Evolutionary conservation across 2,113 vertebrate species (phyloP).

Genomic region (Lophotis ruficrista): DNA sequence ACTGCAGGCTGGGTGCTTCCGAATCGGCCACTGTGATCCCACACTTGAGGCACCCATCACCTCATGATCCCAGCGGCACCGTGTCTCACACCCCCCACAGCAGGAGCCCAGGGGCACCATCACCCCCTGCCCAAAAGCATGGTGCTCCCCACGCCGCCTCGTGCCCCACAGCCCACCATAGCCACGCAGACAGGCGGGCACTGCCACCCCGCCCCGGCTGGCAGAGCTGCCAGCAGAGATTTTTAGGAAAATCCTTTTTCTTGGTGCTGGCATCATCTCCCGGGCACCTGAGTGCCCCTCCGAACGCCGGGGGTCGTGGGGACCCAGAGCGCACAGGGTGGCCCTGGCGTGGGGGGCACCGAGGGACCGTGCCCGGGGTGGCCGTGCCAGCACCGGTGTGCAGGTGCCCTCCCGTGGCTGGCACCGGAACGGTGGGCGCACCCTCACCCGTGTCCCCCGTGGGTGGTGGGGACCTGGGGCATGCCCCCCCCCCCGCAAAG

Average conservation of each 20-base stretch:
- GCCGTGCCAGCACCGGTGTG: background rate
- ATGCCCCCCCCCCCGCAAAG: background rate
- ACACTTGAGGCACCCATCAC: background rate
- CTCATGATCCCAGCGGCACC: background rate
- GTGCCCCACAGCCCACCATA: fast-evolving
- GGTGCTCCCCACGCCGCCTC: background rate
- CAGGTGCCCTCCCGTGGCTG: background rate
- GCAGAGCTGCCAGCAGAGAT: background rate
- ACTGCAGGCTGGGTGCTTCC: background rate
- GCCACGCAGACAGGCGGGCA: background rate
- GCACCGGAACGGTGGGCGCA: background rate
- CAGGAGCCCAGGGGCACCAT: background rate
- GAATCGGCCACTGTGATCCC: fast-evolving
- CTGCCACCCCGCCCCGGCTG: background rate
- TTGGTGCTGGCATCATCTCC: background rate
- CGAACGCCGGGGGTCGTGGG: no score
- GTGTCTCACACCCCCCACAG: no score
- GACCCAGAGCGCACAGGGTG: fast-evolving
- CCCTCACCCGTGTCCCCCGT: fast-evolving
- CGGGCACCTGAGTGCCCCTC: fast-evolving
- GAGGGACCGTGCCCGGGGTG: fast-evolving
- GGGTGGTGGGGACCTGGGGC: fast-evolving
- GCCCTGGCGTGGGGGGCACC: fast-evolving
- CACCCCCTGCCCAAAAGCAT: background rate
- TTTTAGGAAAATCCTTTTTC: background rate